Base-by-base conservation (phyloP, 2,113 vertebrate species). In the Pitta sordida region DNA sequence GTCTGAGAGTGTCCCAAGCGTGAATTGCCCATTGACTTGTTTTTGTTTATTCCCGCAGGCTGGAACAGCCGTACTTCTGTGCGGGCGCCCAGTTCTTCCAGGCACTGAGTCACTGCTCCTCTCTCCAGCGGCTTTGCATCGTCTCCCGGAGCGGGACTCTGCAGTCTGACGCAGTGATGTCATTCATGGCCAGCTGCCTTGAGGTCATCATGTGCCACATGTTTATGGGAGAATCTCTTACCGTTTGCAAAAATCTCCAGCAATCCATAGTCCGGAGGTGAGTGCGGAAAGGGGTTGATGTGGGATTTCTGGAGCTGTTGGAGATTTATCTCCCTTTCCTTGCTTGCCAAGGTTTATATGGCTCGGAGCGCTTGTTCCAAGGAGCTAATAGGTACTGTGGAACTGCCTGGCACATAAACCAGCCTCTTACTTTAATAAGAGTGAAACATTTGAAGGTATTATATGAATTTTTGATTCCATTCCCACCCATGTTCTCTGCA, bases 71-170 rank as follows among this genome's bases (percentile, higher is more conserved):
- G 1, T 98, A 99, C 93, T 98, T 99, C 96, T 98, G 97, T 5
- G 99, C 98, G 24, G 99, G 98, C 1, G 73, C 96, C 0, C 97
- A 98, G 63, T 99, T 99, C 98, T 99, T 99, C 83, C 98, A 99
- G 94, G 99, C 99, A 4, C 97, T 99, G 91, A 98, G 98, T 94
- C 98, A 98, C 76, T 99, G 99, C 93, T 93, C 97, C 3, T 96
- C 96, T 15, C 98, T 99, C 88, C 98, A 98, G 88, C 98, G 99
- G 4, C 96, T 99, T 88, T 99, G 99, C 97, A 97, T 99, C 56
- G 98, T 99, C 68, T 99, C 99, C 16, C 98, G 99, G 87, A 98
- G 98, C 1, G 99, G 99, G 62, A 99, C 98, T n/a, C 98, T 99
- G 58, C 98, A 99, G 96, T 96, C 98, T 2, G 95, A 98, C 5